These are phyloP conservation scores for Amazonetta brasiliensis DNA, from an alignment of 2,797 vertebrate species.

Conservation along the genomic window DNA sequence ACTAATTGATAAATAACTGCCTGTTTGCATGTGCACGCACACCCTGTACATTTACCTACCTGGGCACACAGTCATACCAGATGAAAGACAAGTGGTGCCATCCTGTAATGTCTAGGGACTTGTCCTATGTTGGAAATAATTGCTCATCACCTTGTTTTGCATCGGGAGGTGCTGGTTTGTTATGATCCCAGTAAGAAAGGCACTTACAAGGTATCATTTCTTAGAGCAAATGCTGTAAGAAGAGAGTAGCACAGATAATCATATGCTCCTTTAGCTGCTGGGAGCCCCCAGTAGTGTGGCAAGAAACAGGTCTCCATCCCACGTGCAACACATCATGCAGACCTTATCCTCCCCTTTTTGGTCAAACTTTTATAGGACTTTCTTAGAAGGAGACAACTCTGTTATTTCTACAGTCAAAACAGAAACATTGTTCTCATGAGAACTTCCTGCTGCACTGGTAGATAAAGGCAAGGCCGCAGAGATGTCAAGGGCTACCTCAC, in stretches of 20 bases:
- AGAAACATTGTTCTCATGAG: background rate
- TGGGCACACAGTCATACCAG: background rate
- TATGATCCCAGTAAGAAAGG: background rate
- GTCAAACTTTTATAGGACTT: background rate
- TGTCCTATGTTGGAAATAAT: background rate
- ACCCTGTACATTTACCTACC: fast-evolving
- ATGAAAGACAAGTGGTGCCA: background rate
- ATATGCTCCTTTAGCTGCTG: background rate
- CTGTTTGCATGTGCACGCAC: background rate
- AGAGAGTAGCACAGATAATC: background rate
- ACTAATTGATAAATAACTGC: background rate
- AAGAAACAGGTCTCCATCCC: background rate
- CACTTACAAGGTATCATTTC: background rate
- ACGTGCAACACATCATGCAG: fast-evolving
- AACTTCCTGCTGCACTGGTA: background rate
- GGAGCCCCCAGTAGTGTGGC: background rate
- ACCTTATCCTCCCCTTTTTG: background rate
- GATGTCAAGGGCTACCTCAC: fast-evolving
- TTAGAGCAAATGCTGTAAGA: background rate
- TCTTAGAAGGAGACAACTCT: background rate
- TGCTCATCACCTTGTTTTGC: background rate
- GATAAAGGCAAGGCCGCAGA: fast-evolving
- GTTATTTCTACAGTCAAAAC: background rate
- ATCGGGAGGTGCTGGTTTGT: background rate
- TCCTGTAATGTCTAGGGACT: background rate